Base-by-base conservation (phyloP, 2,797 vertebrate species). In the Sparidentex hasta region DNA sequence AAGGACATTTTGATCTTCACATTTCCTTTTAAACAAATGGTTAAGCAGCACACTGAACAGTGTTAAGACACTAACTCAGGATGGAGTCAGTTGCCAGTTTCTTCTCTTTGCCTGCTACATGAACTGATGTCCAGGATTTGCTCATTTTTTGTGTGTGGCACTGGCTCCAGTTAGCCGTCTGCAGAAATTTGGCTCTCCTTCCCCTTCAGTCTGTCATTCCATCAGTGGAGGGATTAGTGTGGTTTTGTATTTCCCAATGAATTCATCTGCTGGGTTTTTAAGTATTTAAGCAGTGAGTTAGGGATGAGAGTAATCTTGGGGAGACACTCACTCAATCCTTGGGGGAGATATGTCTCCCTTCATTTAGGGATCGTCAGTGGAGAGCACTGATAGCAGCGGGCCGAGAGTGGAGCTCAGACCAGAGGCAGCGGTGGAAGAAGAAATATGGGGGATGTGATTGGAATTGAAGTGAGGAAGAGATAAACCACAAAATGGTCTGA, bases 261-360 rank as follows among this genome's bases (percentile, higher is more conserved):
- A 90, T 90, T 90, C 83, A 87, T 90, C 83, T 88, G 71, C 71
- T 82, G 65, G 70, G 29, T 85, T 88, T 88, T 90, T 76, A 80
- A 82, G 81, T 88, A 87, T 91, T 88, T 88, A 88, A 90, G 87
- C 85, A 75, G 87, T 11, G 76, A 87, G 87, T 90, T 91, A 16
- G 76, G 90, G 91, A 84, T 93, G 77, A 90, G 87, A 71, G 87
- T 95, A 93, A 94, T 94, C 94, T 92, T 61, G 59, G 83, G 78
- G 87, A 88, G 92, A 89, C 84, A 90, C 79, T 81, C 80, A 47
- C 72, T 83, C 81, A 76, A 59, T 84, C 79, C 88, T 78, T 70
- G 4, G 56, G 71, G 82, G 79, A 83, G 85, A 87, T 81, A 46
- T 0, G 68, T 72, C 70, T 58, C 74, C 79, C 77, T 75, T 86